Evolutionary conservation across 2,888 invertebrate genomes (phyloP).

Genomic region (Tortricodes alternella): DNA sequence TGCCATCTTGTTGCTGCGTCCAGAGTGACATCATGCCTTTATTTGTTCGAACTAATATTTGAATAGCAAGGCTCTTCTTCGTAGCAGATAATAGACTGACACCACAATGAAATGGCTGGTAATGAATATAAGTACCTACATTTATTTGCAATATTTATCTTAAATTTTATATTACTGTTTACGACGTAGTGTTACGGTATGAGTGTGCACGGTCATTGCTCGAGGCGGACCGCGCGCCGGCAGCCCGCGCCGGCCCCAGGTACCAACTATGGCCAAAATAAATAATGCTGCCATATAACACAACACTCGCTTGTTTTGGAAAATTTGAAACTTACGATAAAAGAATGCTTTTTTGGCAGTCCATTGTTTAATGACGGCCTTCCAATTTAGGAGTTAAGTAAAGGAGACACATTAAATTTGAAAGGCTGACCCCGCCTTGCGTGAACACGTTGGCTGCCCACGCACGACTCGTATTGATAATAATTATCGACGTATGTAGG

Average conservation of each 20-base stretch:
- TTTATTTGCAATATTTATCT: conserved; percentile 7
- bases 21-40: conserved; percentile 5
- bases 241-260: conserved; percentile 58
- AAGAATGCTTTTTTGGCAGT: neutral
- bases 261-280: conserved; percentile 66
- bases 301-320: conserved; percentile 47
- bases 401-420: conserved; percentile 7
- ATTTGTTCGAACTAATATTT: neutral
- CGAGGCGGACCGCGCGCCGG: conserved; percentile 45
- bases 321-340: conserved; percentile 25
- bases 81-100: neutral
- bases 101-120: too few species aligned
- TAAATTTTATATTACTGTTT: conserved; percentile 27
- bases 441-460: conserved; percentile 13
- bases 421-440: conserved; percentile 4
- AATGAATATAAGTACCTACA: too few species aligned
- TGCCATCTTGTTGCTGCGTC: neutral
- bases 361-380: conserved; percentile 8
- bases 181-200: conserved; percentile 35
- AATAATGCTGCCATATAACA: conserved; percentile 59
- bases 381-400: neutral
- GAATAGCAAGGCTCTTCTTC: neutral
- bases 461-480: conserved; percentile 3
- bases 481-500: conserved; percentile 3
- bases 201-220: conserved; percentile 63